Evolutionary conservation across 2,797 vertebrate species (phyloP), one percentile per base, ranked within the genome.

Genomic region (Chrysolophus pictus): DNA sequence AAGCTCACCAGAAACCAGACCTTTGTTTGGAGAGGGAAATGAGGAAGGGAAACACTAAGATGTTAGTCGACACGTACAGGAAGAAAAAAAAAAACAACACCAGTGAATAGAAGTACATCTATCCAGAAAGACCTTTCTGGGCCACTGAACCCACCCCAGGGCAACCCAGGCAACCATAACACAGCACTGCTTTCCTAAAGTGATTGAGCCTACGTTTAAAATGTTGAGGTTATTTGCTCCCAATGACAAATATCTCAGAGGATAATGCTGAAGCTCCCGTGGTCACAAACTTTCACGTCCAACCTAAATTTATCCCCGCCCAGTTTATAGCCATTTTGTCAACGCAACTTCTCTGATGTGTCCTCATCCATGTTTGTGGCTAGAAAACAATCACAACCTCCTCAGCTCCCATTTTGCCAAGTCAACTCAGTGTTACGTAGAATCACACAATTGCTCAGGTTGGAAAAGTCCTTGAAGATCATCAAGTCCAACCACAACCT

Each of bases 1-100:
- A 68, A 86, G 73, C 77, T 91, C 60, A 69, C 81, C 82, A 95
- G 88, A 89, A 91, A 93, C 49, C 55, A 86, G 88, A 91, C 53
- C 91, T 88, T 55, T 93, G 49, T 91, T 88, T 93, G 60, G 77
- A 89, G 65, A 91, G 74, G 73, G 73, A 88, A 83, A 84, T 39
- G 78, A n/a, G 5, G 91, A 92, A 93, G 73, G 77, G 88, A 91
- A 90, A 86, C 85, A 80, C 73, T 14, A 44, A 68, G 88, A 83
- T 55, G 60, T 83, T 83, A 55, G 55, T 79, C 3, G 53, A 91
- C 85, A 72, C 4, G 8, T 75, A 85, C 55, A 74, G 69, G 18
- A 49, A 60, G 65, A 59, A 31, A 37, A 55, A 2, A 2, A 62
- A 18, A 39, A 72, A 14, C 4, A 37, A 37, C 37, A 56, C 22